These are phyloP conservation scores for Endotricha flammealis DNA, from an alignment of 2,888 invertebrate genomes.

Conservation along the genomic window DNA sequence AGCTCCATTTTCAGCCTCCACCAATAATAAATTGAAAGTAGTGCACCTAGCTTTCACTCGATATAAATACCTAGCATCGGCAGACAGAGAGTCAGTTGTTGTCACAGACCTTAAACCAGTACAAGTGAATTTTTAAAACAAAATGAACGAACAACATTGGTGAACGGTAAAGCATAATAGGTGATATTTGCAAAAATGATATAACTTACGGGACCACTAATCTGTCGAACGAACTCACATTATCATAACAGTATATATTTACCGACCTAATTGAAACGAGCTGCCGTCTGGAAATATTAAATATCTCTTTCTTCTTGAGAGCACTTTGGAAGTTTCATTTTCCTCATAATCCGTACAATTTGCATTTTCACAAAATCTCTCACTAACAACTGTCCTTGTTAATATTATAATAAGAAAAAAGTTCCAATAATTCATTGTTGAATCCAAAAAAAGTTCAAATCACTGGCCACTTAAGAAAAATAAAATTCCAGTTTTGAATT, in stretches of 20 bases:
- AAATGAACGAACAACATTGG: too few relatives aligned
- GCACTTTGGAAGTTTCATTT: constrained; percentile 39
- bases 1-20: too few relatives aligned
- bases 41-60: too few relatives aligned
- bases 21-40: too few relatives aligned
- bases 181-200: background rate
- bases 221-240: background rate
- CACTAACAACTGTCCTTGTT: constrained; percentile 35
- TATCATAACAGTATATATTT: constrained; percentile 14
- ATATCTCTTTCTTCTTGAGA: constrained; percentile 78
- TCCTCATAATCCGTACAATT: constrained; percentile 32
- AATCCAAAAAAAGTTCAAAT: constrained; percentile 2
- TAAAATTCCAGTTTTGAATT: constrained; percentile 27
- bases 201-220: background rate
- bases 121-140: too few relatives aligned
- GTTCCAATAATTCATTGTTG: background rate
- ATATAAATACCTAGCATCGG: too few relatives aligned
- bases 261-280: constrained; percentile 79
- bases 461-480: constrained; percentile 15
- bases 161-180: too few relatives aligned
- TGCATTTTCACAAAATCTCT: constrained; percentile 30
- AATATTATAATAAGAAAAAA: constrained; percentile 10
- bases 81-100: too few relatives aligned
- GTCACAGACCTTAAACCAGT: too few relatives aligned
- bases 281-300: constrained; percentile 80